Evolutionary conservation across 2,888 invertebrate species (phyloP).

Genomic region (Toxonevra muliebris): DNA sequence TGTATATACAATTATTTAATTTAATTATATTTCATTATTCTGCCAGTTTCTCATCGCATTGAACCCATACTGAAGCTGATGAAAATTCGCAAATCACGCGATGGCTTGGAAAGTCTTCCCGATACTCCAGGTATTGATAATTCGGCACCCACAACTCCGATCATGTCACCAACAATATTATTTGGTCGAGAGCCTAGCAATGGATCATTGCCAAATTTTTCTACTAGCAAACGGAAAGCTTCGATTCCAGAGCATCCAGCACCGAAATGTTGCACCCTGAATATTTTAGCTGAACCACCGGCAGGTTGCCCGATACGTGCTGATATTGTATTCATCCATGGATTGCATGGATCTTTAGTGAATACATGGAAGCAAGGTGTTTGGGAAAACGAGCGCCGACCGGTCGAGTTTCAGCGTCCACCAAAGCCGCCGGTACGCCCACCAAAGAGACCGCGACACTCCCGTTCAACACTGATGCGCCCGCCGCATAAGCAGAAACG

Average conservation of each 20-base stretch:
- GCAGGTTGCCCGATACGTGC: constrained; percentile 63
- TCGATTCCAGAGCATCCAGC: constrained; percentile 41
- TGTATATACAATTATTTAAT: too few species aligned
- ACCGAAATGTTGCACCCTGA: constrained; percentile 58
- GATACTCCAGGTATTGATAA: constrained; percentile 44
- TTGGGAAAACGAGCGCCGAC: constrained; percentile 67
- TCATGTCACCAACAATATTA: not conserved
- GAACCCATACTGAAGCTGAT: constrained; percentile 61
- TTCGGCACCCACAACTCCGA: constrained; percentile 18
- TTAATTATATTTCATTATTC: constrained; percentile 3
- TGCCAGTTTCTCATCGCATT: constrained; percentile 59
- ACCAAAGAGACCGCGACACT: constrained; percentile 60
- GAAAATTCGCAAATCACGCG: constrained; percentile 57
- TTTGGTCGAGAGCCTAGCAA: constrained; percentile 43
- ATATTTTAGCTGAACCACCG: constrained; percentile 61
- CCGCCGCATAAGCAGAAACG: constrained; percentile 59
- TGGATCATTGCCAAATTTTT: constrained; percentile 32
- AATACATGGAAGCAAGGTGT: constrained; percentile 86
- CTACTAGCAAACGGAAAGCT: constrained; percentile 31
- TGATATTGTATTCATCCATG: constrained; percentile 87
- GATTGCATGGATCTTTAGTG: constrained; percentile 72
- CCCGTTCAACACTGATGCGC: constrained; percentile 53
- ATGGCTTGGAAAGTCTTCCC: constrained; percentile 57
- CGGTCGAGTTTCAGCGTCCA: constrained; percentile 61
- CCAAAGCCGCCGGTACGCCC: constrained; percentile 62